phyloP scores from a whole-genome alignment of 2,888 invertebrate genomes.

The Dendrolimus houi region DNA sequence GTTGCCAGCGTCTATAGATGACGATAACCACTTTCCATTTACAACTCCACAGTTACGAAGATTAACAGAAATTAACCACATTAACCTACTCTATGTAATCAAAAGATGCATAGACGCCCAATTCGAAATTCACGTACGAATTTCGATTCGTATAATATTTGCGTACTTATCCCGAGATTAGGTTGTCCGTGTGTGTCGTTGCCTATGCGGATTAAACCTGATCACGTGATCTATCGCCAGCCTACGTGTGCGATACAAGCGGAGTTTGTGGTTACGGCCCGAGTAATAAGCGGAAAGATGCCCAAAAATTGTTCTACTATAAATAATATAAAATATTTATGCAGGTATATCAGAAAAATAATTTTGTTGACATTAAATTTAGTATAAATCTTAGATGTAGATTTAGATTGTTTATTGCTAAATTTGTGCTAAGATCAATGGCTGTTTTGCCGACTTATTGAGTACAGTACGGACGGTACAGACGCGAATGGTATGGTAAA shows the following conservation, averaged over 20 bases:
- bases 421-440: too few relatives aligned
- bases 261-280: constrained; percentile 22
- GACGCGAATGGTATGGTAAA: too few relatives aligned
- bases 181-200: constrained; percentile 43
- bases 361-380: neutral
- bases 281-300: constrained; percentile 14
- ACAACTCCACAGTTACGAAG: too few relatives aligned
- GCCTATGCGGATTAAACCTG: constrained; percentile 43
- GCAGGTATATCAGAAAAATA: neutral
- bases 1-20: too few relatives aligned
- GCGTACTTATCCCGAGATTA: constrained; percentile 51
- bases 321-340: too few relatives aligned
- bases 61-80: too few relatives aligned
- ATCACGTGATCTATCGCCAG: constrained; percentile 51
- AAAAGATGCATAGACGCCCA: neutral
- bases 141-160: constrained; percentile 42
- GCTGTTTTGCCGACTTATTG: too few relatives aligned
- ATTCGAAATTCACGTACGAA: constrained; percentile 14
- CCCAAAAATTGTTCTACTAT: too few relatives aligned
- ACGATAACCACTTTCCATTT: too few relatives aligned
- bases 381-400: neutral
- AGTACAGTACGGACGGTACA: too few relatives aligned
- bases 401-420: neutral
- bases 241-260: constrained; percentile 57
- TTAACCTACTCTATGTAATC: neutral